Percentiles rank a stretch among this genome's conserved stretches.
Conservation (phyloP, 2,113 vertebrate genomes). For the Chelonoidis abingdonii region DNA sequence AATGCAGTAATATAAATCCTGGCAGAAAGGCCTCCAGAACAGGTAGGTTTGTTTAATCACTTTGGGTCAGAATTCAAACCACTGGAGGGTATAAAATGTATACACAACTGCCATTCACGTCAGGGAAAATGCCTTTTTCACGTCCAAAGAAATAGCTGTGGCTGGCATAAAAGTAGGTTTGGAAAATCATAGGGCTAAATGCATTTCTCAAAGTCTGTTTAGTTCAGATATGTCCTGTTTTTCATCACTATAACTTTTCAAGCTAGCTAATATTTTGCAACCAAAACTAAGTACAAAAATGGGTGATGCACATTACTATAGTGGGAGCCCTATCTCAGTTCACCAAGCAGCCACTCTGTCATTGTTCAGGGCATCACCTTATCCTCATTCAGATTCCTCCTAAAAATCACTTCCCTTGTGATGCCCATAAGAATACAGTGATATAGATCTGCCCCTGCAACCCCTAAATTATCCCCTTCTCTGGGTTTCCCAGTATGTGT, state of each 20-base stretch:
- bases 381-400: not conserved
- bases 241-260: slow-evolving; percentile 36
- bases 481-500: not conserved
- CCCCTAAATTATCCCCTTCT: not conserved
- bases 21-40: slow-evolving; percentile 50
- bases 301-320: not conserved
- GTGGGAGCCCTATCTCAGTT: slow-evolving; percentile 11
- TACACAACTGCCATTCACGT: slow-evolving; percentile 63
- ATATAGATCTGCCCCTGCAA: not conserved
- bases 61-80: slow-evolving; percentile 67
- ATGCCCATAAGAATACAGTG: not conserved
- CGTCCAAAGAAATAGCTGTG: slow-evolving; percentile 70
- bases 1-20: slow-evolving; percentile 61
- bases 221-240: slow-evolving; percentile 35
- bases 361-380: not conserved
- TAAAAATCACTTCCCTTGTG: not conserved
- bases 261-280: slow-evolving; percentile 26
- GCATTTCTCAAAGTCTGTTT: slow-evolving; percentile 47
- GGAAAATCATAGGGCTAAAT: slow-evolving; percentile 62
- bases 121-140: slow-evolving; percentile 63
- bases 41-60: slow-evolving; percentile 72
- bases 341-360: not conserved
- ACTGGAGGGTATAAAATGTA: slow-evolving; percentile 56
- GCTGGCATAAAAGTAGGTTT: slow-evolving; percentile 68
- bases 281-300: not conserved